These are phyloP conservation scores for Orthonyx spaldingii DNA, from an alignment of 2,113 vertebrate genomes.

Conservation along the genomic window DNA sequence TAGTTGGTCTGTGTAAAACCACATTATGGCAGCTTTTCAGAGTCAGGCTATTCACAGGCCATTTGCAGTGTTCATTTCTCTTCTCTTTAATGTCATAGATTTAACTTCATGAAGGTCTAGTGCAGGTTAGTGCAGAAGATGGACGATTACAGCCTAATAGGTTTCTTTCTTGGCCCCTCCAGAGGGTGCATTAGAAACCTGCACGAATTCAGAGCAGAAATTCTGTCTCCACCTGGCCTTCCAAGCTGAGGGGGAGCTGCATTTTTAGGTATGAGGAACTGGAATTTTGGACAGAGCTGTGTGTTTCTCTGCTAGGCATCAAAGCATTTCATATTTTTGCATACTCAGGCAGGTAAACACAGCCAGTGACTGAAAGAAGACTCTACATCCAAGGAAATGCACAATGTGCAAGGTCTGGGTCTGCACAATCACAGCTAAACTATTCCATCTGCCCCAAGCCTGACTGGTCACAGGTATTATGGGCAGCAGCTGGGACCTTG, in stretches of 20 bases:
- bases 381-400: neutral
- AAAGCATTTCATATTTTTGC: neutral
- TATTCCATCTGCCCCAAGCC: neutral
- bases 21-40: conserved; percentile 54
- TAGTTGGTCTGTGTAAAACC: conserved; percentile 17
- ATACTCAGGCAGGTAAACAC: neutral
- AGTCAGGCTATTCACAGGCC: conserved; percentile 59
- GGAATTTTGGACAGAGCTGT: neutral
- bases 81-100: conserved; percentile 54
- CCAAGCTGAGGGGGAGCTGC: neutral
- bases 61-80: conserved; percentile 62
- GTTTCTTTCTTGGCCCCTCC: neutral
- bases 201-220: neutral
- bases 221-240: neutral
- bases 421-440: neutral
- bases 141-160: conserved; percentile 22
- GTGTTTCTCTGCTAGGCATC: neutral
- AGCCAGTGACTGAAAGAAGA: neutral
- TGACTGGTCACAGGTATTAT: neutral
- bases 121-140: conserved; percentile 37
- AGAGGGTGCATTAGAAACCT: neutral
- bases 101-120: conserved; percentile 44
- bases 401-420: neutral
- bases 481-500: neutral
- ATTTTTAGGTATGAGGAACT: neutral